These are phyloP conservation scores for Gryllus bimaculatus DNA, from an alignment of 1,140 invertebrate genomes.

Conservation along the genomic window DNA sequence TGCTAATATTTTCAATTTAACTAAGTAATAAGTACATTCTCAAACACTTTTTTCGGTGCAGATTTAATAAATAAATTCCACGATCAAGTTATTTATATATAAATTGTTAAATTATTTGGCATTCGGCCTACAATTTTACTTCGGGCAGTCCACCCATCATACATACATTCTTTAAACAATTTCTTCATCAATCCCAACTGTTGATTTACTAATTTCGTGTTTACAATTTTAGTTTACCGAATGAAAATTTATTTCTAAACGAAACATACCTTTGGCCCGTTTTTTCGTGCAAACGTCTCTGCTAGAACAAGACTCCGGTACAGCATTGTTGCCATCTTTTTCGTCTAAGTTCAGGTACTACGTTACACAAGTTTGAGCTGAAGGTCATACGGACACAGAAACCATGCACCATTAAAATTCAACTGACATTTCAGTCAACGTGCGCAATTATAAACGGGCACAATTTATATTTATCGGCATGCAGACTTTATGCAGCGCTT, in stretches of 20 bases:
- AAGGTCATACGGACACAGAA: not conserved
- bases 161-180: too few species aligned
- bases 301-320: conserved; percentile 50
- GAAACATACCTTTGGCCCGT: conserved; percentile 49
- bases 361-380: not conserved
- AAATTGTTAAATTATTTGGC: not conserved
- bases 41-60: not conserved
- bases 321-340: conserved; percentile 59
- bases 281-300: conserved; percentile 50
- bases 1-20: not conserved
- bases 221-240: not conserved
- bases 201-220: too few species aligned
- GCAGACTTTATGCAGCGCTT: too few species aligned
- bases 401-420: not conserved
- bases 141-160: too few species aligned
- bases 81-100: not conserved
- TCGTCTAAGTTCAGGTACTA: conserved; percentile 5
- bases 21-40: too few species aligned
- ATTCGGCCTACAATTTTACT: too few species aligned
- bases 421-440: not conserved
- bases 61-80: not conserved
- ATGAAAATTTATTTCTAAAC: not conserved
- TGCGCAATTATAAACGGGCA: too few species aligned
- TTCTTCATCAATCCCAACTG: too few species aligned
- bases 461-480: too few species aligned